These are phyloP conservation scores for Podargus strigoides DNA, from an alignment of 2,797 vertebrate genomes.

Conservation along the genomic window DNA sequence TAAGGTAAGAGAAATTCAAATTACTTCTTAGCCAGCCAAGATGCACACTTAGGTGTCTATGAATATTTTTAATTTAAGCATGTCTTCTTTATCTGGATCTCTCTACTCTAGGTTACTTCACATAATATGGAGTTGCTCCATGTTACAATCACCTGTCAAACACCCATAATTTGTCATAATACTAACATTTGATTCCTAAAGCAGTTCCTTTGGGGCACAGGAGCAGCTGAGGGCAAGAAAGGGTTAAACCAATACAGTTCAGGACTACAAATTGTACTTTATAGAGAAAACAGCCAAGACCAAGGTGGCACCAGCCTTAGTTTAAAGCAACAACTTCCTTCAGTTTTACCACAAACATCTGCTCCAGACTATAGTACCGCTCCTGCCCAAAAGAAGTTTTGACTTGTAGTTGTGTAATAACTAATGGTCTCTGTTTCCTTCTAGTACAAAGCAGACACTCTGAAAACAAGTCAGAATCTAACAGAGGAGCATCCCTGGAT, in stretches of 20 bases:
- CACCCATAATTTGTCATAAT: not conserved
- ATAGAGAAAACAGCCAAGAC: not conserved
- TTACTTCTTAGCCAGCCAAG: not conserved
- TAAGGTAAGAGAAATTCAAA: conserved; percentile 79
- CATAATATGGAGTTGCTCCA: not conserved
- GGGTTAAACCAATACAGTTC: not conserved
- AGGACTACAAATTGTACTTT: not conserved
- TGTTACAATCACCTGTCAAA: not conserved
- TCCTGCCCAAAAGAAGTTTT: not conserved
- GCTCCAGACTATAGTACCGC: not conserved
- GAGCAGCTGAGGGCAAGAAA: not conserved
- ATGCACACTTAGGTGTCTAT: not conserved
- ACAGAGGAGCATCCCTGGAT: conserved; percentile 90
- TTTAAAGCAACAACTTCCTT: not conserved
- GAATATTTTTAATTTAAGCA: not conserved
- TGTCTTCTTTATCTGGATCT: not conserved
- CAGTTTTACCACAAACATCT: not conserved
- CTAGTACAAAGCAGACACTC: conserved; percentile 93
- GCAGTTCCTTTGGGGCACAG: not conserved
- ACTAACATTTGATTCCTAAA: not conserved
- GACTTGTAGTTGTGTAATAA: not conserved
- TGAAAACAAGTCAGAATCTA: conserved; percentile 81
- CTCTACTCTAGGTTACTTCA: not conserved
- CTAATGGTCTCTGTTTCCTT: not conserved
- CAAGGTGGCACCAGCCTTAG: not conserved